Evolutionary conservation across 1,140 invertebrate species (phyloP).

Genomic region (Riptortus pedestris): DNA sequence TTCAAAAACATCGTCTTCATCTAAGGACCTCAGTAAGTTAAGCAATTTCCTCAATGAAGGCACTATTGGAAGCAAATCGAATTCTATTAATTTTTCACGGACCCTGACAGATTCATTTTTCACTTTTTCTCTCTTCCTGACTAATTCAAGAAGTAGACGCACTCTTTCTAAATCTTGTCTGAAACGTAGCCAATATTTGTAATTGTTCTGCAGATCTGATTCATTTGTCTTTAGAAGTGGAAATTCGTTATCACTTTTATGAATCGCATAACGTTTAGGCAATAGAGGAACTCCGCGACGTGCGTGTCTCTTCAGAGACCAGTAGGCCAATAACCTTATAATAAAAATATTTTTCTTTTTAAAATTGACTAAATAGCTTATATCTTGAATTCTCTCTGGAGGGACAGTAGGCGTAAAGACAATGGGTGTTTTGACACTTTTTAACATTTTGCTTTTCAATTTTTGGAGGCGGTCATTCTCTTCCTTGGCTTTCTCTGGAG

Average conservation of each 20-base stretch:
- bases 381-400: constrained; percentile 74
- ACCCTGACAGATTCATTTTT: constrained; percentile 79
- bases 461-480: not conserved
- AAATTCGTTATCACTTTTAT: not conserved
- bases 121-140: constrained; percentile 87
- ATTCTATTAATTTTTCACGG: constrained; percentile 65
- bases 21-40: constrained; percentile 63
- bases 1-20: constrained; percentile 81
- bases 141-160: constrained; percentile 82
- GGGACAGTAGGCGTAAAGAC: constrained; percentile 91
- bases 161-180: constrained; percentile 90
- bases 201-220: constrained; percentile 57
- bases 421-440: constrained; percentile 78
- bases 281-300: constrained; percentile 91
- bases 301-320: constrained; percentile 89
- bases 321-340: constrained; percentile 80
- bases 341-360: constrained; percentile 76
- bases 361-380: constrained; percentile 56
- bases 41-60: constrained; percentile 63
- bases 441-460: constrained; percentile 60
- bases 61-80: constrained; percentile 70
- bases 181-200: constrained; percentile 90
- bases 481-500: constrained; percentile 57
- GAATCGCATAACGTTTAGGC: constrained; percentile 35
- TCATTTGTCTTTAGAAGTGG: not conserved